Base-by-base conservation (phyloP, 2,113 vertebrate genomes). In the Prolemur simus region DNA sequence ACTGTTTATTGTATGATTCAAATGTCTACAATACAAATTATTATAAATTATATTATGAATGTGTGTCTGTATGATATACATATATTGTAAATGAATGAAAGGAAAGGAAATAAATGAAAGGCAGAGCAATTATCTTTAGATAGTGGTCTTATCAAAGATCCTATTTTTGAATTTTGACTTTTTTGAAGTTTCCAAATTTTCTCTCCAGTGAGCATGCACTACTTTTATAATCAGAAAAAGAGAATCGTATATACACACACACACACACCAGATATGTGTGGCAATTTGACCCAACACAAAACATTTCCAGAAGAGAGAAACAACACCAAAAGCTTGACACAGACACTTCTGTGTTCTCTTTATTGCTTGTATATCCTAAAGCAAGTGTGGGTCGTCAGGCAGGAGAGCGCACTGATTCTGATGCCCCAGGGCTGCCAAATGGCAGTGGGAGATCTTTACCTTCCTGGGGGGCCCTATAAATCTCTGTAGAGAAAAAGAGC, bases 401-500 rank as follows among this genome's bases (percentile, higher is more conserved):
- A 0, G 5, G 10, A 42, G n/a, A 63, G n/a, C 21, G 37, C 23
- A 9, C 10, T 29, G 60, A 20, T 42, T 32, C 17, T 32, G 71
- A 23, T 11, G 17, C 3, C 20, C 7, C 0, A 9, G 45, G 6
- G 5, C 21, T 27, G 42, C 64, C 32, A n/a, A 17, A 21, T 32
- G 9, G 37, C 45, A 37, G 20, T 3, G 54, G 11, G 29, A 6
- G 5, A 6, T 13, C 12, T 17, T 29, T 23, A 10, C 42, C 25
- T 29, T 87, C 47, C 77, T 2, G 0, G 14, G 3, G 20, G 23
- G 13, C 29, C 21, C 25, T 42, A 4, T 27, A 29, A 13, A 20
- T 18, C 21, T 69, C n/a, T 0, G 0, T 1, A 18, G n/a, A 58
- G n/a, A 27, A 8, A 23, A 45, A 17, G 45, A 37, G 69, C 39